Conservation (phyloP, 2,888 invertebrate species). For the Tetragonisca angustula region DNA sequence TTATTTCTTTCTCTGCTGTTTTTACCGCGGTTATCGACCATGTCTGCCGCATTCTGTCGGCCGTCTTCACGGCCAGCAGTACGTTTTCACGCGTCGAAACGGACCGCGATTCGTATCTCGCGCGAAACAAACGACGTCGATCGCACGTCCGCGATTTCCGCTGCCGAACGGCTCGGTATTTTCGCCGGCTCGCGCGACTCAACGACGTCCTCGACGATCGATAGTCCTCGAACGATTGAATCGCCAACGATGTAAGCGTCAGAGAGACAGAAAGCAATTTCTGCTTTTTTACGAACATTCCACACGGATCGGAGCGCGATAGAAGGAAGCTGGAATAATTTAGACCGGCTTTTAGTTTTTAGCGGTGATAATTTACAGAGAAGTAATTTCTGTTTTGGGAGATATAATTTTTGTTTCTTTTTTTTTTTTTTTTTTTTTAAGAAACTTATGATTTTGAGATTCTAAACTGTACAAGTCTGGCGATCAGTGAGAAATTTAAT, state of each 20-base stretch:
- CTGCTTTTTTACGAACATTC: neutral
- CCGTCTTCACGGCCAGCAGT: constrained; percentile 6
- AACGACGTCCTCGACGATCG: neutral
- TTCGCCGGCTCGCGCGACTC: neutral
- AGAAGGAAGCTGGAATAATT: neutral
- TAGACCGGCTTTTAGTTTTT: neutral
- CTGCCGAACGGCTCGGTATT: neutral
- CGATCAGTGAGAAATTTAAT: too few species aligned
- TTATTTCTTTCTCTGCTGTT: neutral
- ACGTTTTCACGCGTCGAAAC: constrained; percentile 37
- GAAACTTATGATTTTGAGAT: too few species aligned
- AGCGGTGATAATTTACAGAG: neutral
- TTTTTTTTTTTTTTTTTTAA: too few species aligned
- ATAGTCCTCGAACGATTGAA: neutral
- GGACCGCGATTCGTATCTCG: constrained; percentile 34
- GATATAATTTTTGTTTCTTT: neutral
- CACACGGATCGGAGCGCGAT: too few species aligned
- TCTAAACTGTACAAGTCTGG: too few species aligned
- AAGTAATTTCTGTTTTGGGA: neutral
- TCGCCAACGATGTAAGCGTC: neutral
- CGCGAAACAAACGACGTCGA: constrained; percentile 45
- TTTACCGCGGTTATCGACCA: constrained; percentile 25
- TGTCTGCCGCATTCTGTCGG: neutral
- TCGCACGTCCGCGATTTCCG: constrained; percentile 31
- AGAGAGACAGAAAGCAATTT: neutral